These are phyloP conservation scores for Sus scrofa DNA, from an alignment of 2,113 vertebrate genomes.

Conservation along the genomic window T2T-Sscrofa CM000830.6:122112001-122112500, in stretches of 20 bases:
- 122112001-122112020: neutral
- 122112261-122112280: neutral
- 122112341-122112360: neutral
- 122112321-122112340: neutral
- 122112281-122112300: neutral
- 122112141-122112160: neutral
- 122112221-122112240: neutral
- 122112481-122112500: neutral
- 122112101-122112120: neutral
- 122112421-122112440: neutral
- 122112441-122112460: neutral
- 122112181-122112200: neutral
- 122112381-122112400: neutral
- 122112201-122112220: neutral
- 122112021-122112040: neutral
- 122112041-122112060: neutral
- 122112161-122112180: neutral
- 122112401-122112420: neutral
- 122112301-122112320: neutral
- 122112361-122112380: neutral
- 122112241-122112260: neutral
- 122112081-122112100: neutral
- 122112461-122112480: neutral
- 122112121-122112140: neutral
- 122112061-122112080: neutral